phyloP scores from a whole-genome alignment of 2,113 vertebrate genomes.

The Tringa solitaria region DNA sequence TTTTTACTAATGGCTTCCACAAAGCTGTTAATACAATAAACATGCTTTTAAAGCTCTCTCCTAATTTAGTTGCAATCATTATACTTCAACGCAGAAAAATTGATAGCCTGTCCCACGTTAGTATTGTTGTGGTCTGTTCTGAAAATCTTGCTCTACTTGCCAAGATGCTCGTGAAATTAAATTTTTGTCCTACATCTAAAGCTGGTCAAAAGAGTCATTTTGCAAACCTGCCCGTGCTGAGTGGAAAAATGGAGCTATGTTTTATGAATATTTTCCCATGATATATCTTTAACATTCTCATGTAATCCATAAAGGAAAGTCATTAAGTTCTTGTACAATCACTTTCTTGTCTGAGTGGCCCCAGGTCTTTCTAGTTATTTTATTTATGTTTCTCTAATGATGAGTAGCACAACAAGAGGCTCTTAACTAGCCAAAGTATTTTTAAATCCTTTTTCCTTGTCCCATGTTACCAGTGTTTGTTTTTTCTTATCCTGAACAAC shows the following conservation, averaged over 20 bases:
- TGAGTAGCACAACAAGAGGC: neutral
- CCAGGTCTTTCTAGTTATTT: neutral
- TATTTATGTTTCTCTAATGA: neutral
- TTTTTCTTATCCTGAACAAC: neutral
- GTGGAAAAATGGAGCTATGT: neutral
- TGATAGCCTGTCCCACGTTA: neutral
- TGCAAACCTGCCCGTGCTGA: neutral
- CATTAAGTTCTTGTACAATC: neutral
- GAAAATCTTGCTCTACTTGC: neutral
- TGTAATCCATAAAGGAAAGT: neutral
- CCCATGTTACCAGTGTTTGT: neutral
- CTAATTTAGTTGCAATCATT: slow-evolving; percentile 17
- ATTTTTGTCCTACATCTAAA: neutral
- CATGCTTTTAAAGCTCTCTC: slow-evolving; percentile 30
- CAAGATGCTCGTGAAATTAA: neutral
- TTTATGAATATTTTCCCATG: neutral
- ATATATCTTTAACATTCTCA: neutral
- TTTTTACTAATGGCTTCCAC: slow-evolving; percentile 43
- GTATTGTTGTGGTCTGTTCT: neutral
- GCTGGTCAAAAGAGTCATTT: neutral
- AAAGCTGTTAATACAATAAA: slow-evolving; percentile 44
- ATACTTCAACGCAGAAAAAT: slow-evolving; percentile 19
- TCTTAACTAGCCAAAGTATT: neutral
- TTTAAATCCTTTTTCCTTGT: neutral
- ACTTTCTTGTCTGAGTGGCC: neutral